Evolutionary conservation across 2,888 invertebrate genomes (phyloP), one percentile per base, ranked within the genome.

Genomic region (Orthonevra nobilis): DNA sequence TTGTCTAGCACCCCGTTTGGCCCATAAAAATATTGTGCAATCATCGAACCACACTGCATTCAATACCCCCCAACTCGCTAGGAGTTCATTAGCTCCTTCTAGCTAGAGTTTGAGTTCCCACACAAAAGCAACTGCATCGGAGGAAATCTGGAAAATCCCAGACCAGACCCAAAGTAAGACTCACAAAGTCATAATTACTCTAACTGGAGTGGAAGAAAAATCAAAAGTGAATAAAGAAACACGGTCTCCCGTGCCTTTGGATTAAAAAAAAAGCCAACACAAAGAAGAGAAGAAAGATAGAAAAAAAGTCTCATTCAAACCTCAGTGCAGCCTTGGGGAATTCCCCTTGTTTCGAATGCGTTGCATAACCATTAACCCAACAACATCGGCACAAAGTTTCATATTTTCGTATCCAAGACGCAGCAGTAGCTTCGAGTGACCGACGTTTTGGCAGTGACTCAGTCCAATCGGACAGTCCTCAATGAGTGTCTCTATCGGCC

Each of bases 111-210:
- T 15, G 5, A 15, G 44, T 44, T 50, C 42, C 48, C 61, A 46
- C 61, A 48, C 28, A 28, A 56, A 38, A 23, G 12, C 52, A 63
- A 10, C 34, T 73, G 73, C 56, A 50, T 1, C 46, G 10, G 58
- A 60, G 56, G 38, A 74, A 74, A 74, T 74, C 73, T 66, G 79
- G 66, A 56, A 73, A 73, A 66, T 32, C 73, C 79, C 73, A 50
- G 26, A 19, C 36, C 23, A 60, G 12, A 42, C 58, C 19, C n/a
- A n/a, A n/a, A n/a, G n/a, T n/a, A n/a, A n/a, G n/a, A n/a, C n/a
- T n/a, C n/a, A n/a, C n/a, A n/a, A n/a, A n/a, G n/a, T n/a, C n/a
- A n/a, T n/a, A n/a, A n/a, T n/a, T n/a, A n/a, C n/a, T n/a, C 32
- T 36, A 36, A 66, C 46, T 44, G 38, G 46, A 66, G 56, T 66